These are phyloP conservation scores for Aurelia sp. DNA, from an alignment of 30 jellyfish, hydroid and myxozoan genomes.

Conservation along the genomic window DNA sequence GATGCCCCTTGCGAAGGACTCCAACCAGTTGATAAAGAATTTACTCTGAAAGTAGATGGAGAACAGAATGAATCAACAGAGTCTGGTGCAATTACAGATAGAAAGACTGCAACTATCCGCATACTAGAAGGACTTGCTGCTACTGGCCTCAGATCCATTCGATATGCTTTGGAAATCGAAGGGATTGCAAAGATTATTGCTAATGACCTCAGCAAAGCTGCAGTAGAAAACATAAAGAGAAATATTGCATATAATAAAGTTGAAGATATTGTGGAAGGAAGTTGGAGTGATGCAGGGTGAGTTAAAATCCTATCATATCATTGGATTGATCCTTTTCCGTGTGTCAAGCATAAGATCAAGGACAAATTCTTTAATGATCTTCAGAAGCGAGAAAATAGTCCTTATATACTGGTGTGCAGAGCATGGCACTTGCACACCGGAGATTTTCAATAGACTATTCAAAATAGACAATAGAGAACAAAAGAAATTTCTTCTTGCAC, in stretches of 20 bases:
- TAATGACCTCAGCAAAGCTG: constrained; percentile 87
- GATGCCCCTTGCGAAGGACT: neutral
- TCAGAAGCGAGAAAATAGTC: too few species aligned
- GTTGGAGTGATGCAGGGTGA: constrained; percentile 92
- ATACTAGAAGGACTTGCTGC: constrained; percentile 97
- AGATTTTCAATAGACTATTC: too few species aligned
- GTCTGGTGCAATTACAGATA: neutral
- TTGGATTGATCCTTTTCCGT: too few species aligned
- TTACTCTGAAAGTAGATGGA: neutral
- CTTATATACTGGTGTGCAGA: too few species aligned
- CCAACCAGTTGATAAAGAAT: neutral
- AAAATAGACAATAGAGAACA: too few species aligned
- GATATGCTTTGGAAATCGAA: constrained; percentile 91
- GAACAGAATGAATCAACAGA: neutral
- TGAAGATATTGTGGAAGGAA: constrained; percentile 52
- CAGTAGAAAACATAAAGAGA: constrained; percentile 77
- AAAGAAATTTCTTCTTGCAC: too few species aligned
- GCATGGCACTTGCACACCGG: too few species aligned
- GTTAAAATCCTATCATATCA: neutral
- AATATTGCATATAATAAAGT: constrained; percentile 69
- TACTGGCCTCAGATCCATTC: constrained; percentile 89
- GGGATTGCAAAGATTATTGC: constrained; percentile 71
- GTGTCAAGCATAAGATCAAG: too few species aligned
- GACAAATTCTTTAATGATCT: too few species aligned
- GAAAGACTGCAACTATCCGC: neutral